phyloP scores from a whole-genome alignment of 2,797 vertebrate genomes.

The Botia kubotai region DNA sequence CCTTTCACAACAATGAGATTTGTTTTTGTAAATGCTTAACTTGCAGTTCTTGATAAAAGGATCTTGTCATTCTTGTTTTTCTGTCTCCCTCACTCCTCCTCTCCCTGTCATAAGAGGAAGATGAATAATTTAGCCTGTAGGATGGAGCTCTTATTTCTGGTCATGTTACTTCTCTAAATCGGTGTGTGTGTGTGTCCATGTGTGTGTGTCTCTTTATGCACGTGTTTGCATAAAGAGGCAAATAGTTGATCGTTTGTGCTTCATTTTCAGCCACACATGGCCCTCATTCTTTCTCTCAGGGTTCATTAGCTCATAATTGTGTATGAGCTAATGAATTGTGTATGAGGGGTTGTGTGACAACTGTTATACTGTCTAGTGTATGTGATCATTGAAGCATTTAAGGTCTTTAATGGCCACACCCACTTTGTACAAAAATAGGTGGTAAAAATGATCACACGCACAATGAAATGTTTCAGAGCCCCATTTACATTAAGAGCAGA shows the following conservation, averaged over 20 bases:
- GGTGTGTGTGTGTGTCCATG: background rate
- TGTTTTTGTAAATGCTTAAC: slow-evolving; percentile 3
- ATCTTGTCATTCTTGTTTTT: slow-evolving; percentile 33
- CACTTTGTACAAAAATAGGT: background rate
- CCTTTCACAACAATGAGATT: background rate
- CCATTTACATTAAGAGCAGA: too few relatives aligned
- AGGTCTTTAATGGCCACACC: background rate
- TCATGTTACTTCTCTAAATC: slow-evolving; percentile 42
- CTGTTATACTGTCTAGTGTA: background rate
- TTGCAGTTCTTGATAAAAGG: slow-evolving; percentile 19
- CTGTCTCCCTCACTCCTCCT: background rate
- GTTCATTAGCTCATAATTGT: slow-evolving; percentile 41
- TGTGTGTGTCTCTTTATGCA: background rate
- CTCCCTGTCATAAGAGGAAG: slow-evolving; percentile 7
- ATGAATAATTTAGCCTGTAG: slow-evolving; percentile 58
- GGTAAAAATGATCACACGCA: background rate
- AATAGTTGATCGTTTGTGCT: slow-evolving; percentile 47
- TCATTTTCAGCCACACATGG: slow-evolving; percentile 31
- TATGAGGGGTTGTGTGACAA: slow-evolving; percentile 8
- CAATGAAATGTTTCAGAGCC: background rate
- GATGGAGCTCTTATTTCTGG: slow-evolving; percentile 36
- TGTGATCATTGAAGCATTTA: background rate
- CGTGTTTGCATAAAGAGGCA: slow-evolving; percentile 48
- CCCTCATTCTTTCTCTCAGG: slow-evolving; percentile 26
- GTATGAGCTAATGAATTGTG: background rate